These are phyloP conservation scores for Aurelia coerulea DNA, from an alignment of 30 jellyfish, hydroid and myxozoan species.

Conservation along the genomic window DNA sequence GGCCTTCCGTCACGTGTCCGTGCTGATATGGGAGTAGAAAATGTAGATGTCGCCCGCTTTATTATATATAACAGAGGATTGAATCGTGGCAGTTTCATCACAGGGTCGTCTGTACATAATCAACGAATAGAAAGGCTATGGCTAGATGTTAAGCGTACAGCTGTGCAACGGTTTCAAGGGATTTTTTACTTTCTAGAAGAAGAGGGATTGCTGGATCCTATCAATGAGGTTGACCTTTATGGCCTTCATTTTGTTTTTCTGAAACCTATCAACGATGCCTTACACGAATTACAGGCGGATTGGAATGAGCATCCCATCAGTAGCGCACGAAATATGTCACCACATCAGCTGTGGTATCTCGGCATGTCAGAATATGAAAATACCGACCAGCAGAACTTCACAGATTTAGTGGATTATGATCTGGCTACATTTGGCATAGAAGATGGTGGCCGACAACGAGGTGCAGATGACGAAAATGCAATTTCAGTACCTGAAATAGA, in stretches of 20 bases:
- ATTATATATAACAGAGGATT: conserved; percentile 33
- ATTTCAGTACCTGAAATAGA: too few relatives aligned
- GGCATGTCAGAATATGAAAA: too few relatives aligned
- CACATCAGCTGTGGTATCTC: conserved; percentile 30
- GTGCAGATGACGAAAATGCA: too few relatives aligned
- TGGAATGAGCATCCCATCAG: conserved; percentile 20
- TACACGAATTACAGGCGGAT: neutral
- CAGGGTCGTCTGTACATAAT: neutral
- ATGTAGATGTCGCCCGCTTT: neutral
- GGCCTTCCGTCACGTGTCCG: too few relatives aligned
- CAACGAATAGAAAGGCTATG: too few relatives aligned
- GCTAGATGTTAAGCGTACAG: neutral
- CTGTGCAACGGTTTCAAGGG: neutral
- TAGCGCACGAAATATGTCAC: conserved; percentile 17
- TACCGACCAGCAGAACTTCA: too few relatives aligned
- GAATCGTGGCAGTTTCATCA: conserved; percentile 41
- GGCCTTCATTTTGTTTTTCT: conserved; percentile 33
- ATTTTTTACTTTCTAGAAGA: conserved; percentile 17
- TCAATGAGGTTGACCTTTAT: conserved; percentile 2
- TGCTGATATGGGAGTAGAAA: too few relatives aligned
- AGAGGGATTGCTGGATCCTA: conserved; percentile 3
- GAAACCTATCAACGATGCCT: conserved; percentile 28
- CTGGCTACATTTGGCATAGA: too few relatives aligned
- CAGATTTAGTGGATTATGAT: too few relatives aligned
- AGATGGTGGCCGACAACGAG: too few relatives aligned